Percentiles rank a stretch among this genome's conserved stretches.
Evolutionary conservation across 2,888 invertebrate genomes (phyloP).

Genomic region (Drosophila neoperkinsi): DNA sequence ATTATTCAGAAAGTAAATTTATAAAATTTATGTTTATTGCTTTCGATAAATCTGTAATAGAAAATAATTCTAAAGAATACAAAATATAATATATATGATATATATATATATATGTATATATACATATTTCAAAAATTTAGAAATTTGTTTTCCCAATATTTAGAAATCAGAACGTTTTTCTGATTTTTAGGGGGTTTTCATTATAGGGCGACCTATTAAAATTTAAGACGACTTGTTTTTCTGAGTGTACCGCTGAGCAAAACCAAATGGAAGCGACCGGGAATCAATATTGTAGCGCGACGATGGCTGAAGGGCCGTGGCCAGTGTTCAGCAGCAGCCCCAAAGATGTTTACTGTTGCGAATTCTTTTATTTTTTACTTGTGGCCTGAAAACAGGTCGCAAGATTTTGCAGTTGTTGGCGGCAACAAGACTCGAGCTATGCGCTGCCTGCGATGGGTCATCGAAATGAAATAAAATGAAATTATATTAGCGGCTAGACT

Average conservation of each 20-base stretch:
- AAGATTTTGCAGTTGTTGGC: constrained; percentile 19
- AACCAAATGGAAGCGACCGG: constrained; percentile 10
- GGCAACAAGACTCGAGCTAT: constrained; percentile 22
- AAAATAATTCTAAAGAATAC: too few species aligned
- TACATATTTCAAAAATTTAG: too few species aligned
- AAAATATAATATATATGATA: too few species aligned
- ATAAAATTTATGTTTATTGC: neutral
- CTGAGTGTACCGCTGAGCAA: neutral
- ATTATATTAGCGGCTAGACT: neutral
- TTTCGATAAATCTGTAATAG: neutral
- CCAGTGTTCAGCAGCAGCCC: constrained; percentile 28
- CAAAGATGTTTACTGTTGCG: constrained; percentile 53
- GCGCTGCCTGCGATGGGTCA: constrained; percentile 8
- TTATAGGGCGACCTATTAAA: neutral
- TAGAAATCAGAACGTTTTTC: too few species aligned
- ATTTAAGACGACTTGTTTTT: neutral
- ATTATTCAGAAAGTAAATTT: neutral
- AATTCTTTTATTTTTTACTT: constrained; percentile 42
- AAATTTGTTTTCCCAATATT: too few species aligned
- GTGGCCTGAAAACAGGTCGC: constrained; percentile 46
- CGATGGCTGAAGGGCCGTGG: constrained; percentile 42
- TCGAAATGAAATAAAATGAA: neutral
- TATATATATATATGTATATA: too few species aligned
- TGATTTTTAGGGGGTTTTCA: too few species aligned
- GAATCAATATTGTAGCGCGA: constrained; percentile 23